Evolutionary conservation across 2,888 invertebrate genomes (phyloP), one percentile per base, ranked within the genome.

Genomic region (Scrobipalpa costella): DNA sequence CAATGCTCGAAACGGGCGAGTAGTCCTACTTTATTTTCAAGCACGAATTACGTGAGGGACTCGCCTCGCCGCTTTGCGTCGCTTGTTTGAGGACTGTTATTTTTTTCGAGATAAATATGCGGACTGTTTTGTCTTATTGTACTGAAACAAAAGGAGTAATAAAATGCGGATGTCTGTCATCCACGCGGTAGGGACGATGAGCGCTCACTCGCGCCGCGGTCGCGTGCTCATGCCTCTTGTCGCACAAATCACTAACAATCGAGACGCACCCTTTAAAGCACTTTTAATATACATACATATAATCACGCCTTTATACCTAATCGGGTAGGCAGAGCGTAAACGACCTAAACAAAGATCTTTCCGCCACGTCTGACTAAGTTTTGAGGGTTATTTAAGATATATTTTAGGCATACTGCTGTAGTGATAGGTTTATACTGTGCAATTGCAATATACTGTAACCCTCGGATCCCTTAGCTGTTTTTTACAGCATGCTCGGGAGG

Each of bases 181-280:
- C 36, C 21, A 13, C 38, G 13, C 17, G n/a, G n/a, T 57, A 7
- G 50, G 13, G 38, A 0, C 33, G 61, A 27, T 7, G 8, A 49
- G 33, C 60, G 50, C 19, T 33, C n/a, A 49, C 21, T 34, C 8
- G 19, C 50, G 61, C 34, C n/a, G 17, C 34, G 11, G 11, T 50
- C 34, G 36, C 49, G 59, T 44, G 19, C 52, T 34, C 55, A 52
- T 62, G 7, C 33, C 61, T 62, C 68, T 80, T 76, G 75, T 74
- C 76, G 75, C 81, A 84, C 81, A 84, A 84, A 85, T 85, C 84
- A 83, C 80, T 68, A 71, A 72, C 67, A 71, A 67, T 17, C 61
- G 19, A 50, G 76, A 79, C 77, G 76, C 77, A 80, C 79, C 78
- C 76, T 83, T n/a, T n/a, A n/a, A n/a, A n/a, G n/a, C n/a, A n/a